Conservation (phyloP, 2,113 vertebrate species). For the Hymenochirus boettgeri region DNA sequence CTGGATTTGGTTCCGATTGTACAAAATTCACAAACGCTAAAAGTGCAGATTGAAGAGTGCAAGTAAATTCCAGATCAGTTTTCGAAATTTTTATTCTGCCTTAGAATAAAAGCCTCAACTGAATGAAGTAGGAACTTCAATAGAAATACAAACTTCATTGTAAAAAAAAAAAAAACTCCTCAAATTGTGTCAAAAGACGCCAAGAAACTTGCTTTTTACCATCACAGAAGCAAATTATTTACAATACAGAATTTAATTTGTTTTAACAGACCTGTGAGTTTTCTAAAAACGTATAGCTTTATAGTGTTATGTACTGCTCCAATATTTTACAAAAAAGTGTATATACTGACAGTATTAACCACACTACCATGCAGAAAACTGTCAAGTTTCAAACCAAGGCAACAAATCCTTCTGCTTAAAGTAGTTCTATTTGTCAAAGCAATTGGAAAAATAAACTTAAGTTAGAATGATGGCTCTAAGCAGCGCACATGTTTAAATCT, state of each 20-base stretch:
- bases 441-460: conserved; percentile 55
- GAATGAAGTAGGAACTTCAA: conserved; percentile 51
- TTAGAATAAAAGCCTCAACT: conserved; percentile 68
- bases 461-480: not conserved
- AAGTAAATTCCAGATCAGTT: not conserved
- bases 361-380: conserved; percentile 60
- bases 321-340: no score
- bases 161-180: conserved; percentile 47
- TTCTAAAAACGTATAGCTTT: conserved; percentile 53
- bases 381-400: conserved; percentile 55
- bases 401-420: conserved; percentile 52
- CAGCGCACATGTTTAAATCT: not conserved
- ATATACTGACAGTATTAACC: no score
- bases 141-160: conserved; percentile 53
- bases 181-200: conserved; percentile 52
- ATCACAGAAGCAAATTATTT: conserved; percentile 1
- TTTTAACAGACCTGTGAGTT: conserved; percentile 43
- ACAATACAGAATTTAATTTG: conserved; percentile 2
- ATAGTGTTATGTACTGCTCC: conserved; percentile 49
- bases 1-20: no score
- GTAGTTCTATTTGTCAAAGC: no score
- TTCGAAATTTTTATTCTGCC: conserved; percentile 80
- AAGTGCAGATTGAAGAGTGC: no score
- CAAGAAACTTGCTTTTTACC: conserved; percentile 46
- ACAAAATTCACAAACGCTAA: no score